Base-by-base conservation (phyloP, 2,797 vertebrate species). In the Tragelaphus oryx region DNA sequence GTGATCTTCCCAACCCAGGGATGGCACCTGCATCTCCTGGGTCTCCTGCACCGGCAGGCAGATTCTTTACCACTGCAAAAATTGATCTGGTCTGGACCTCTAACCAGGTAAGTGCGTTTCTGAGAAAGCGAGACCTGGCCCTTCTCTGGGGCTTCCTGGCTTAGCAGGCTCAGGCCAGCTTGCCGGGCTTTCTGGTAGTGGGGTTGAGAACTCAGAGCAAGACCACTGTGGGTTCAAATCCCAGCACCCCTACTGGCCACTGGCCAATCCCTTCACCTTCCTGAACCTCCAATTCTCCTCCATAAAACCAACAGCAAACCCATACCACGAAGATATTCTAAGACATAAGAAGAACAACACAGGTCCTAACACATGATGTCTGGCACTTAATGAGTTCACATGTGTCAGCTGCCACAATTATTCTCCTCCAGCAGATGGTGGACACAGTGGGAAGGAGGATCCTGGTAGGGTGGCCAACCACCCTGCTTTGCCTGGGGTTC, bases 391-490 rank as follows among this genome's bases (percentile, higher is more conserved):
- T 2, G 6, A 65, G 28, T 60, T 33, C 28, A 8, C 30, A 16
- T 6, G 3, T 4, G 46, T 18, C 74, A 46, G 8, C 10, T 5
- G 50, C 20, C 13, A 8, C 3, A 1, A 5, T 33, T 2, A 6
- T 9, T 11, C 5, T 9, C 46, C 52, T n/a, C 76, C 9, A 3
- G 37, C 0, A 0, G 44, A 52, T 4, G 28, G 59, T 8, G 4
- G 18, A 52, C n/a, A 33, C 0, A 1, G 24, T 6, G 8, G 60
- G 16, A 74, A 30, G 18, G 48, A 59, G n/a, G 33, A 30, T 50
- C 55, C 26, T 65, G 37, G 5, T 3, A 75, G 76, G 22, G 41
- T 76, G 24, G 80, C 62, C 30, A 22, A 6, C 30, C 2, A 0
- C 16, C 52, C 33, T 2, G 0, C 24, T 90, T 78, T 57, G 79